Base-by-base conservation (phyloP, 2,797 vertebrate genomes). In the Sebastes vulpes region DNA sequence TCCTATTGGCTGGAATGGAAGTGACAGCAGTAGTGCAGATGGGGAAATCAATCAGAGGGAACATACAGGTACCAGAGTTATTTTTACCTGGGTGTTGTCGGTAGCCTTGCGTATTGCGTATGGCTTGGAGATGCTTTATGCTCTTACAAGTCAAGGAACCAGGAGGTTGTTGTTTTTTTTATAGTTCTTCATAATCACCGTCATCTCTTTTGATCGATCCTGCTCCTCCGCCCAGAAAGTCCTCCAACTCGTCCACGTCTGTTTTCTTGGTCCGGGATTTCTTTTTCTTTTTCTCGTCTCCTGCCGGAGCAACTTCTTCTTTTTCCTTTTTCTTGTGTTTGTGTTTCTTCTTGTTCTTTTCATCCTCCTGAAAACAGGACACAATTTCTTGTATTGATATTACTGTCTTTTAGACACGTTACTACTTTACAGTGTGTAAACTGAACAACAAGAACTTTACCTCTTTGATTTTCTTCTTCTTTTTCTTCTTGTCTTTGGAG, bases 121-220 rank as follows among this genome's bases (percentile, higher is more conserved):
- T 94, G 93, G 93, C 93, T 95, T 93, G 83, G 78, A 90, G 87
- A 92, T 87, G 89, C 84, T 81, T 86, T 85, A 78, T 84, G 89
- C 84, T 84, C 87, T 76, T 64, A 89, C 80, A 72, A 75, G 75
- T 92, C 77, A 56, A 89, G 64, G 63, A 85, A 77, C 72, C 77
- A 32, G 59, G 65, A 81, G 25, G 69, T 28, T 54, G 64, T 70
- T 28, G n/a, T 7, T 28, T 10, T 67, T 67, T 75, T 96, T 97
- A 99, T 72, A 99, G 97, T 86, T 98, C 98, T 92, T 99, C 99
- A 0, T 99, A 99, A 89, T 99, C 99, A 0, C 97, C 98, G 0
- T 97, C 98, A 0, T 97, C 97, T 28, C 71, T 94, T 94, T 95
- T 94, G 75, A 94, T 38, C 2, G 76, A 1, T 0, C 18, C 95